Conservation (phyloP, 2,797 vertebrate genomes). For the Sebastes ruberrimus region DNA sequence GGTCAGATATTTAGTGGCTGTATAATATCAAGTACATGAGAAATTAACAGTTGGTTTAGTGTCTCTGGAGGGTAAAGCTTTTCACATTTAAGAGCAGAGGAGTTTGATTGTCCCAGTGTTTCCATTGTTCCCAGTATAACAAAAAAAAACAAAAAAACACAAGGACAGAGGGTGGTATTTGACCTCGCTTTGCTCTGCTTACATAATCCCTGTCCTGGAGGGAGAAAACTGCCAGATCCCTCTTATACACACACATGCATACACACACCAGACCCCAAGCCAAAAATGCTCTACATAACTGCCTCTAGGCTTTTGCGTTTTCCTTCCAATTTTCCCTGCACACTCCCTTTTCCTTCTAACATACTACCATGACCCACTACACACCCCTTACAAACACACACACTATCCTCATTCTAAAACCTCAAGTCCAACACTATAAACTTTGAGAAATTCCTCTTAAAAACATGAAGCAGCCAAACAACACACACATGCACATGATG, state of each 20-base stretch:
- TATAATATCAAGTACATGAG: background rate
- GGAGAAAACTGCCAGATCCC: slow-evolving; percentile 60
- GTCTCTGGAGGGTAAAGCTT: slow-evolving; percentile 11
- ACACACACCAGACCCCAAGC: slow-evolving; percentile 19
- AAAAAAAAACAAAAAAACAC: slow-evolving; percentile 15
- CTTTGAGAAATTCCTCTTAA: slow-evolving; percentile 6
- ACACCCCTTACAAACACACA: slow-evolving; percentile 30
- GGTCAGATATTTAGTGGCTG: background rate
- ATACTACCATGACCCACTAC: slow-evolving; percentile 17
- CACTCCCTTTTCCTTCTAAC: slow-evolving; percentile 27
- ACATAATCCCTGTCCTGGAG: slow-evolving; percentile 62
- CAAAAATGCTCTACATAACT: slow-evolving; percentile 48
- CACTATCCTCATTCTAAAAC: background rate
- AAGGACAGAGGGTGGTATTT: slow-evolving; percentile 34
- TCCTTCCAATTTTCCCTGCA: slow-evolving; percentile 50
- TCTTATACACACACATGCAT: slow-evolving; percentile 16
- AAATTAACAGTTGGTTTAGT: background rate
- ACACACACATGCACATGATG: background rate
- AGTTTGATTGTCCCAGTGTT: slow-evolving; percentile 36
- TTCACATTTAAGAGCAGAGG: slow-evolving; percentile 21
- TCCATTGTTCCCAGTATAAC: slow-evolving; percentile 60
- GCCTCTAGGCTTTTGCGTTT: slow-evolving; percentile 38
- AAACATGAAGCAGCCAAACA: slow-evolving; percentile 17
- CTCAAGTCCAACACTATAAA: slow-evolving; percentile 2
- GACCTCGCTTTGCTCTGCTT: slow-evolving; percentile 51